Evolutionary conservation across 1,140 invertebrate genomes (phyloP).

Genomic region (Calephelis virginiensis): DNA sequence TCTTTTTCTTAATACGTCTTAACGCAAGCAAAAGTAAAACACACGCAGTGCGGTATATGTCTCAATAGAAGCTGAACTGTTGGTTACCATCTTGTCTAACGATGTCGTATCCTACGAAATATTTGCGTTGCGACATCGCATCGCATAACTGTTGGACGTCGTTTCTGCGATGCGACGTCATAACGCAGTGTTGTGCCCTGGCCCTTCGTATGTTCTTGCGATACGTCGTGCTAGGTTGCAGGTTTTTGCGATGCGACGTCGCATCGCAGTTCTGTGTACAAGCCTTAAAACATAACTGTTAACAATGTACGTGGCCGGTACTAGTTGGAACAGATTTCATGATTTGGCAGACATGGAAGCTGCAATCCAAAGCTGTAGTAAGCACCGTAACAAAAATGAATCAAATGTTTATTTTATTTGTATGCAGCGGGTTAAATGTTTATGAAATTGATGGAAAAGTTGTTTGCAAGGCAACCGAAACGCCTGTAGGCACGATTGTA

Average conservation of each 20-base stretch:
- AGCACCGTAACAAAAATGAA: too few species aligned
- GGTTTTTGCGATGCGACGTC: too few species aligned
- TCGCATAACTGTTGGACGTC: not conserved
- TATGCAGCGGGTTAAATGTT: too few species aligned
- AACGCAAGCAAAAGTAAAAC: not conserved
- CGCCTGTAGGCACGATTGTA: slow-evolving; percentile 8
- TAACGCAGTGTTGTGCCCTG: slow-evolving; percentile 8
- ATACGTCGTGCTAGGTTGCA: too few species aligned
- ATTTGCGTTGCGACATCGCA: slow-evolving; percentile 20
- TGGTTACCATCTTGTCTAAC: slow-evolving; percentile 24
- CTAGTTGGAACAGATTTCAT: too few species aligned
- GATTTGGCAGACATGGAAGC: too few species aligned
- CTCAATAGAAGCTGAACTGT: not conserved
- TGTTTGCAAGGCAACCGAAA: not conserved
- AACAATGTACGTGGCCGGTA: too few species aligned
- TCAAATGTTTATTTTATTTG: too few species aligned
- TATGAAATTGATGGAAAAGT: not conserved
- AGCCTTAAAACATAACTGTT: too few species aligned
- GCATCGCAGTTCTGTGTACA: too few species aligned
- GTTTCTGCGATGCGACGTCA: too few species aligned
- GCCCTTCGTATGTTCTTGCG: not conserved
- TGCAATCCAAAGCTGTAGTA: too few species aligned
- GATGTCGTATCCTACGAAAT: slow-evolving; percentile 27
- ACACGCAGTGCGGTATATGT: not conserved
- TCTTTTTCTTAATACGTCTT: slow-evolving; percentile 14